Evolutionary conservation across 2,113 vertebrate genomes (phyloP), one percentile per base, ranked within the genome.

Genomic region (Empidonax traillii): DNA sequence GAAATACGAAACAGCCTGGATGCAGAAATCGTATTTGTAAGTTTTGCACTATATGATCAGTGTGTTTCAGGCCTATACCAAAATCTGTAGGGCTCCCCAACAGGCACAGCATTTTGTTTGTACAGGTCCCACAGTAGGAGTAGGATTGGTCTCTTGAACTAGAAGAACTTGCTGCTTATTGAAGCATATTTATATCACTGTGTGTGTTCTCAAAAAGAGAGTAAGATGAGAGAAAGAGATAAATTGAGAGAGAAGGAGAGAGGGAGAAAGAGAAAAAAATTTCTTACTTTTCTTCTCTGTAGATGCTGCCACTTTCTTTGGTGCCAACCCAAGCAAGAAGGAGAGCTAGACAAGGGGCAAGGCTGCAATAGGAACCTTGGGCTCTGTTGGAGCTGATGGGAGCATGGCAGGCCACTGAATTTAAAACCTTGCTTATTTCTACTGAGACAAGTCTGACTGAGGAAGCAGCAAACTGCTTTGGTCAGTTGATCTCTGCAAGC

Each of bases 381-480:
- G 10, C 46, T 73, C 41, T 78, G 20, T 30, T 61, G 31, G 30
- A 49, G 18, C 10, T 49, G 62, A 33, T 18, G 21, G 11, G 27
- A 93, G 19, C 49, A 56, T 8, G 23, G 30, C 23, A 82, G 58
- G 24, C 16, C 0, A 2, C 23, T 66, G 56, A 74, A 67, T 33
- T 58, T 71, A 66, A 66, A 78, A 74, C 88, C 74, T 11, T 71
- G 17, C 41, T 74, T 69, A 37, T 53, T 82, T 94, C 56, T 91
- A 31, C 84, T 61, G 62, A 52, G 41, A 75, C 13, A 44, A 0
- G 0, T 63, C 72, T 6, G 3, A 44, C 14, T 23, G 31, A 53
- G 56, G 52, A 85, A 77, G 83, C 16, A 44, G 71, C 10, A 56
- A 55, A 14, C 21, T 51, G 44, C 39, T 44, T 68, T 2, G 1